Evolutionary conservation across 2,113 vertebrate species (phyloP), one percentile per base, ranked within the genome.

Genomic region (Grallaria varia): DNA sequence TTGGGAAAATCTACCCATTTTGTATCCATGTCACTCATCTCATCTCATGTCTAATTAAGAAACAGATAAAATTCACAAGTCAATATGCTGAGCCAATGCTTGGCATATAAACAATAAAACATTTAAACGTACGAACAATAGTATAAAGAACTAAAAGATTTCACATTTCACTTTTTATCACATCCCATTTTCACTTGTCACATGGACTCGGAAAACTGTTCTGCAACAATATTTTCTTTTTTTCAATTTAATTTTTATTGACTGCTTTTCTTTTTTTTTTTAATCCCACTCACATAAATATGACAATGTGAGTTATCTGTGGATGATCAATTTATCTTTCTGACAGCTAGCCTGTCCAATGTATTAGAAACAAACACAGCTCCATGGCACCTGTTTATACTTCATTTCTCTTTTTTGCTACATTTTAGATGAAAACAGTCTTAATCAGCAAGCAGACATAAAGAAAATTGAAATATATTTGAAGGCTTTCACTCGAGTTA

Each of bases 211-310:
- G 56, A 87, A 87, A 82, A 67, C 20, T 35, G 9, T 79, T 17
- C 35, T 12, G 3, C 23, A 89, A 64, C 44, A 85, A 33, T 66
- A 80, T 92, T 76, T 90, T 88, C 15, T 16, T 73, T 16, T 73
- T 90, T 92, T 76, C 64, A 74, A 58, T 90, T 85, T 74, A 25
- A 50, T 77, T 94, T 96, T 76, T 73, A 73, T 80, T 80, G 59
- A 55, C 23, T 86, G 11, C 6, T 95, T 85, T 69, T 89, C 25
- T 93, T 94, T 90, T 79, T 58, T n/a, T 44, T 59, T 35, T 66
- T 64, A 79, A 7, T 73, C 42, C 28, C 16, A 42, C 45, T 92
- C 42, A 20, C 39, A 74, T 59, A 89, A 90, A 77, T 81, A 81
- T 63, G 72, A 47, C 76, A 76, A 50, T 58, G 35, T 66, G 50